Percentiles rank a stretch among this genome's conserved stretches.
Conservation (phyloP, 1,140 invertebrate genomes). For the Drosophila seguyi region DNA sequence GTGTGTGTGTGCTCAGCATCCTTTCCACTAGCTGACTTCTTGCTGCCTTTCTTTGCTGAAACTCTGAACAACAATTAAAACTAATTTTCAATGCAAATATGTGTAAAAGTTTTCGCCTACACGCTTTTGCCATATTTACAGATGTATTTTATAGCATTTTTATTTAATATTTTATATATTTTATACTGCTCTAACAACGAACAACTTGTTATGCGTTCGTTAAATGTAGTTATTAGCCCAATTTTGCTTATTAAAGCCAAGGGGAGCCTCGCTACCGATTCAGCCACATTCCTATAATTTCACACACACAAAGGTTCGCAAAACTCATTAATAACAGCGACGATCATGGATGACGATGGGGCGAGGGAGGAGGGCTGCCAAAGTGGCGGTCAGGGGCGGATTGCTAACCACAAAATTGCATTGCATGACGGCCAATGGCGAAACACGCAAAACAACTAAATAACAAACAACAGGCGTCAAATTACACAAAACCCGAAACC, state of each 20-base stretch:
- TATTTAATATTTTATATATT: neutral
- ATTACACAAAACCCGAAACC: slow-evolving; percentile 77
- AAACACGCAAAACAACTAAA: slow-evolving; percentile 77
- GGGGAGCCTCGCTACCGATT: neutral
- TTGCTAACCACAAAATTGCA: slow-evolving; percentile 80
- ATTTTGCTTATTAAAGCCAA: slow-evolving; percentile 38
- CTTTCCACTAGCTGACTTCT: slow-evolving; percentile 20
- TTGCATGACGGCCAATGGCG: slow-evolving; percentile 75
- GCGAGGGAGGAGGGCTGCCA: neutral
- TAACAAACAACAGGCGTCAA: slow-evolving; percentile 83
- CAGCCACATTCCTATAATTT: slow-evolving; percentile 21
- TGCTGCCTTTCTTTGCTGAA: slow-evolving; percentile 18
- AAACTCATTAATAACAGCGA: slow-evolving; percentile 79
- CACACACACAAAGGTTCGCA: slow-evolving; percentile 20
- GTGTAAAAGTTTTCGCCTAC: slow-evolving; percentile 49
- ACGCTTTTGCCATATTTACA: neutral
- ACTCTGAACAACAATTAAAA: slow-evolving; percentile 71
- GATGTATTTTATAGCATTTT: slow-evolving; percentile 11
- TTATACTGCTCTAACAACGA: neutral
- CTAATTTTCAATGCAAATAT: slow-evolving; percentile 74
- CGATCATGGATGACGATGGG: slow-evolving; percentile 5
- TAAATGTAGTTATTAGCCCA: slow-evolving; percentile 48
- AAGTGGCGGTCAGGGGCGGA: slow-evolving; percentile 14
- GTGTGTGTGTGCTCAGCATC: neutral
- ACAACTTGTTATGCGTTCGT: too few relatives aligned